Evolutionary conservation across 2,888 invertebrate species (phyloP), one percentile per base, ranked within the genome.

Genomic region (Lepas anatifera): DNA sequence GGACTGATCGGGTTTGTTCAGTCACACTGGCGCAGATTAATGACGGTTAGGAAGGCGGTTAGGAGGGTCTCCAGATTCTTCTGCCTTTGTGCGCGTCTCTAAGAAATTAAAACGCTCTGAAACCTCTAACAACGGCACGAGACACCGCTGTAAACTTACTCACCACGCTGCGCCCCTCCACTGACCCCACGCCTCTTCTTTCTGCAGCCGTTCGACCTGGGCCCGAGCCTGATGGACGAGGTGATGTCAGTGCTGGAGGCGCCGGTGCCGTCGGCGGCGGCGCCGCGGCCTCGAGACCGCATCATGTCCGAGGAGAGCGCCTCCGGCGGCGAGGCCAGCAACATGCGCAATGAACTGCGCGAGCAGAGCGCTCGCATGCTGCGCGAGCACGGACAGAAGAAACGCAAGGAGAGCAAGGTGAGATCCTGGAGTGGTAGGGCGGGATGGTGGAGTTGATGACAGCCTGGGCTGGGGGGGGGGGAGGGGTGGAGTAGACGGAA

Each of bases 141-240:
- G 2, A 22, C 37, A 7, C 32, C n/a, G 32, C 4, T 35, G 18
- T 7, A 63, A 37, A 37, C 29, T 7, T 39, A 66, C 1, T 2
- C 35, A 4, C 41, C 27, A 43, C 41, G 29, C 6, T 29, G 22
- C n/a, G 63, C 22, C 50, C 39, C 46, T 41, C 41, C 52, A 22
- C 68, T 10, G 35, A n/a, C 18, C 35, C 46, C 10, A 32, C 11
- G 37, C 52, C 32, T 0, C 39, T 50, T 16, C 27, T n/a, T 58
- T 4, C 22, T 27, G 29, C 50, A 43, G 29, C 71, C 75, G 77
- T 87, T 91, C 77, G 76, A 82, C 74, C 78, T 82, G 73, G 93
- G 95, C 8, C 91, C 93, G 22, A 95, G 95, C 73, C 82, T 97
- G 69, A 83, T 96, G 78, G 95, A 94, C 77, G 89, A 92, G 70